Base-by-base conservation (phyloP, 2,888 invertebrate genomes). In the Temnothorax rugatulus region DNA sequence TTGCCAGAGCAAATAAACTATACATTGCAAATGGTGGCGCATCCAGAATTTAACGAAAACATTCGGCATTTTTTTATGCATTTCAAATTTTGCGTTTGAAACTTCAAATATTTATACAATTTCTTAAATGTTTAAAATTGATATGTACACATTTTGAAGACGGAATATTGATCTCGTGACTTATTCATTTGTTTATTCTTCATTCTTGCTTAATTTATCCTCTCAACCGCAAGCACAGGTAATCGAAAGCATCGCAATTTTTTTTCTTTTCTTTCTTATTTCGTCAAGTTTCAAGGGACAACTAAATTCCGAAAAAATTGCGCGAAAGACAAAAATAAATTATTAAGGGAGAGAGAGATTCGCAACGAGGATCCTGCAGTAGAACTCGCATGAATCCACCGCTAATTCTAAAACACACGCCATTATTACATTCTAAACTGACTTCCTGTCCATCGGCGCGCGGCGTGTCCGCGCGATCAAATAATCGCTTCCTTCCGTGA, bases 401-500 rank as follows among this genome's bases (percentile, higher is more conserved):
- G 18, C 7, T 44, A 41, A 64, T 75, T 50, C 11, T 68, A 54
- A 77, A 68, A 68, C 25, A 75, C 61, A 41, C 7, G 7, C 4
- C 38, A 66, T 54, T 44, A 71, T 61, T 38, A 50, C n/a, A 74
- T 73, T 82, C 74, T 63, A 74, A 47, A 29, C 25, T 34, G 47
- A 71, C 79, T 71, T 82, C 52, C 74, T 64, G 52, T 64, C 13
- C 25, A 64, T 61, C 44, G 25, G 9, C 25, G 2, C n/a, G 61
- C 44, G 25, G 9, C 25, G 2, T 29, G 61, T 38, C 38, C n/a
- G 38, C 29, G 29, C 29, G 61, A 82, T 52, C 64, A 50, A 44
- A 41, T 81, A 82, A 82, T 82, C 75, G 25, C 44, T 47, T 64
- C 69, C 81, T 84, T 66, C 79, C 69, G 66, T 29, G 38, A 34